These are phyloP conservation scores for Leptogaster cylindrica DNA, from an alignment of 2,888 invertebrate species.

Conservation along the genomic window DNA sequence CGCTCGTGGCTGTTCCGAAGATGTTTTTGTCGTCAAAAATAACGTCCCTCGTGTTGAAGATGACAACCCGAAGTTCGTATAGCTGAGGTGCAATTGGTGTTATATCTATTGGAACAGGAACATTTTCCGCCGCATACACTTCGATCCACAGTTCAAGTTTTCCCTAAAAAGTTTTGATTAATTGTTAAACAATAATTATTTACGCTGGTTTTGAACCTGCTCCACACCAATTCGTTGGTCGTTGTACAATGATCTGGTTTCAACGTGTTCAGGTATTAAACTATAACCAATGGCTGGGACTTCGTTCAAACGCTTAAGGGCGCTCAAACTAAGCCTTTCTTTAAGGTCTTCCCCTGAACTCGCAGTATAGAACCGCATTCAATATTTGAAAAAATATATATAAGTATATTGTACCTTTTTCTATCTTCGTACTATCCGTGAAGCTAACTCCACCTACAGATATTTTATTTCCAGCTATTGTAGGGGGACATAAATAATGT, in stretches of 20 bases:
- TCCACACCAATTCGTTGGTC: conserved; percentile 75
- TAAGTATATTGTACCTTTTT: conserved; percentile 50
- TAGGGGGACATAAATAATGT: conserved; percentile 69
- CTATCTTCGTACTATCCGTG: conserved; percentile 55
- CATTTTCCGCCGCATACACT: conserved; percentile 72
- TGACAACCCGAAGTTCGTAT: conserved; percentile 73
- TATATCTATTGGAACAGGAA: conserved; percentile 79
- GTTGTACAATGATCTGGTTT: conserved; percentile 80
- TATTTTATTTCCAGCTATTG: conserved; percentile 64
- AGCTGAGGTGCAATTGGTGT: conserved; percentile 71
- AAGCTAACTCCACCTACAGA: conserved; percentile 63
- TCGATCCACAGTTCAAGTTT: conserved; percentile 92
- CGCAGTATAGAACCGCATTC: too few species aligned
- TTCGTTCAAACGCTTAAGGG: conserved; percentile 76
- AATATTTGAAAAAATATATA: conserved; percentile 50
- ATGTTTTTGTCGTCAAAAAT: conserved; percentile 73
- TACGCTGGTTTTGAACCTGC: too few species aligned
- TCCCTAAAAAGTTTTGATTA: conserved; percentile 66
- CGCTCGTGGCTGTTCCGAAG: conserved; percentile 77
- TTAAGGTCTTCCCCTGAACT: conserved; percentile 68
- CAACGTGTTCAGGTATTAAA: conserved; percentile 91
- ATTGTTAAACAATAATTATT: background rate
- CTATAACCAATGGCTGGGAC: conserved; percentile 78
- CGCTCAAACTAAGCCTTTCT: conserved; percentile 78
- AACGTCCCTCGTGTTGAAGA: conserved; percentile 72